Evolutionary conservation across 2,888 invertebrate genomes (phyloP).

Genomic region (Sycophila texana): DNA sequence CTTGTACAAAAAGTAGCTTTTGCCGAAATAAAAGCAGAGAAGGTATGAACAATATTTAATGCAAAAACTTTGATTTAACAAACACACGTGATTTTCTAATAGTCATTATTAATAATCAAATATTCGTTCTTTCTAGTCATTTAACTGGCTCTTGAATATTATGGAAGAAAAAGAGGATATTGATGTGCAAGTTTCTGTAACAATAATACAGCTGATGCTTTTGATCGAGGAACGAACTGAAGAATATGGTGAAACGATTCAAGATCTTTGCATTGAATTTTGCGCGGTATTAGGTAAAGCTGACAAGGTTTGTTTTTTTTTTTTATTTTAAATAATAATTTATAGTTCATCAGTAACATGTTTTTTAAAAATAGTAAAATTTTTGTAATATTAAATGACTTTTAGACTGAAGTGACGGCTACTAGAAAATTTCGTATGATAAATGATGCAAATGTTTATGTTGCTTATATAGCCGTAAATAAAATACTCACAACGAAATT

Average conservation of each 20-base stretch:
- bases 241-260: slow-evolving; percentile 67
- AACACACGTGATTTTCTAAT: neutral
- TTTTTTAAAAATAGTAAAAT: slow-evolving; percentile 6
- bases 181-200: slow-evolving; percentile 59
- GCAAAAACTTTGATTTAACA: neutral
- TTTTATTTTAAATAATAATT: neutral
- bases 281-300: slow-evolving; percentile 75
- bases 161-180: slow-evolving; percentile 60
- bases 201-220: slow-evolving; percentile 65
- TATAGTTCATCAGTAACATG: neutral
- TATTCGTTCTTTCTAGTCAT: slow-evolving; percentile 55
- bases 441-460: slow-evolving; percentile 70
- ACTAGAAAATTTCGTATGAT: slow-evolving; percentile 70
- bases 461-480: slow-evolving; percentile 73
- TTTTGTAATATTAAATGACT: slow-evolving; percentile 14
- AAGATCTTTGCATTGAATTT: slow-evolving; percentile 75
- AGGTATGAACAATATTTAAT: slow-evolving; percentile 44
- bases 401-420: slow-evolving; percentile 57
- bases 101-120: slow-evolving; percentile 53
- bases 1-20: slow-evolving; percentile 66
- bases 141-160: slow-evolving; percentile 61
- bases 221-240: slow-evolving; percentile 66
- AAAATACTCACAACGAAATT: slow-evolving; percentile 71
- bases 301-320: slow-evolving; percentile 71
- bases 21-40: slow-evolving; percentile 57